Conservation (phyloP, 2,888 invertebrate genomes). For the Timema cristinae region DNA sequence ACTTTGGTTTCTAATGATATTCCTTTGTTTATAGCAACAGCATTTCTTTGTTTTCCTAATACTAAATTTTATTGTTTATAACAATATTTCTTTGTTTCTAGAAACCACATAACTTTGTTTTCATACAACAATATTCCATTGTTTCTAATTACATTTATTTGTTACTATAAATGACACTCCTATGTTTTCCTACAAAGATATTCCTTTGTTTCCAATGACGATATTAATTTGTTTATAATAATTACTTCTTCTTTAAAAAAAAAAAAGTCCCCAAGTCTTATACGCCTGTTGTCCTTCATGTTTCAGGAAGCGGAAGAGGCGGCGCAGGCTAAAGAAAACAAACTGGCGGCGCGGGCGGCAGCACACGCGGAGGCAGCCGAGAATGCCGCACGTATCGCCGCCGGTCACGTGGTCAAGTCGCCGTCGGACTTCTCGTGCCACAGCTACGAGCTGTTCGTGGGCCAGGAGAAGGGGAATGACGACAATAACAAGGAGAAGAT, state of each 20-base stretch:
- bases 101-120: no score
- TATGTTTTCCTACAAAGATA: background rate
- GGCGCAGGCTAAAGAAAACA: slow-evolving; percentile 64
- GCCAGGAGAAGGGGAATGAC: slow-evolving; percentile 81
- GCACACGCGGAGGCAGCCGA: slow-evolving; percentile 56
- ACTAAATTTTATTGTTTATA: no score
- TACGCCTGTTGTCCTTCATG: background rate
- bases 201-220: slow-evolving; percentile 7
- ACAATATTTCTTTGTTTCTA: no score
- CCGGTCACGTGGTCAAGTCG: slow-evolving; percentile 72
- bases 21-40: no score
- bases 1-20: no score
- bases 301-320: slow-evolving; percentile 80
- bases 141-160: no score
- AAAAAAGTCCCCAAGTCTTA: background rate
- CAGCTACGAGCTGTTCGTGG: slow-evolving; percentile 88
- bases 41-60: no score
- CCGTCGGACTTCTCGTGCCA: slow-evolving; percentile 89
- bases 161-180: no score
- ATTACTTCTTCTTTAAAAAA: background rate
- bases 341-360: slow-evolving; percentile 57
- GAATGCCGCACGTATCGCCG: slow-evolving; percentile 48
- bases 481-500: slow-evolving; percentile 90
- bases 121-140: no score
- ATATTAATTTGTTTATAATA: background rate